Evolutionary conservation across 2,888 invertebrate species (phyloP).

Genomic region (Drosophila stalkeri): DNA sequence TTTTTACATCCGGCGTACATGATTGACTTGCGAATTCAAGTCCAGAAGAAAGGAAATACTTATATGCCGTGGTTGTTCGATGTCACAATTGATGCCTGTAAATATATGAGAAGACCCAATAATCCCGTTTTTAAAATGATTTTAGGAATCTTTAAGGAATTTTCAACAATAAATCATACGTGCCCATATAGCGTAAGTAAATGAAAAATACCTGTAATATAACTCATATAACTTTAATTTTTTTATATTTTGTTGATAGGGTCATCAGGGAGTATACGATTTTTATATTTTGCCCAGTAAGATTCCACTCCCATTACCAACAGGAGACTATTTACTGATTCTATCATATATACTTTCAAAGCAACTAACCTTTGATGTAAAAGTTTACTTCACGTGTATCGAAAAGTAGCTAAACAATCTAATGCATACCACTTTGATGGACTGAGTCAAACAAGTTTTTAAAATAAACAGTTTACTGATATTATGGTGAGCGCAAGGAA

Average conservation of each 20-base stretch:
- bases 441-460: too few relatives aligned
- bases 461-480: too few relatives aligned
- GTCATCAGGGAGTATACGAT: not conserved
- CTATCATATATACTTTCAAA: not conserved
- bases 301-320: conserved; percentile 13
- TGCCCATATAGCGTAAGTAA: conserved; percentile 43
- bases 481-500: too few relatives aligned
- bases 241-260: too few relatives aligned
- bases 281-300: conserved; percentile 7
- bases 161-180: conserved; percentile 26
- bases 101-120: not conserved
- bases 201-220: not conserved
- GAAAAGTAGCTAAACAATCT: not conserved
- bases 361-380: not conserved
- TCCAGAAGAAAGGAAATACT: not conserved
- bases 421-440: too few relatives aligned
- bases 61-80: conserved; percentile 17
- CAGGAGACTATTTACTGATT: conserved; percentile 29
- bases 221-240: not conserved
- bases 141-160: not conserved
- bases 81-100: not conserved
- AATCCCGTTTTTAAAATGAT: not conserved
- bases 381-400: not conserved
- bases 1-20: not conserved
- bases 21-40: not conserved